phyloP scores from a whole-genome alignment of 2,888 invertebrate species.

The Pterostichus niger region DNA sequence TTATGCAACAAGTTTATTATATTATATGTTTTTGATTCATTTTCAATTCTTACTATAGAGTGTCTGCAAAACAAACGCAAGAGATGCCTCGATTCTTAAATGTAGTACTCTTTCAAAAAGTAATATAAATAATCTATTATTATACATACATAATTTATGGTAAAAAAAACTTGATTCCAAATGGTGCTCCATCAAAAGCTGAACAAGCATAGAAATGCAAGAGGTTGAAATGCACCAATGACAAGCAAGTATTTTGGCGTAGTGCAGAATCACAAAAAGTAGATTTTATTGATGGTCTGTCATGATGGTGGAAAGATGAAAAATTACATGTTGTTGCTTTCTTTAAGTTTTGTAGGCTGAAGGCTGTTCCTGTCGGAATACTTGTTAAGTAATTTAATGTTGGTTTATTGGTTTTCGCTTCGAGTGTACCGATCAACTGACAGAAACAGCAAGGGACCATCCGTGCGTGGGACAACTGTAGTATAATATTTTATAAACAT shows the following conservation, averaged over 20 bases:
- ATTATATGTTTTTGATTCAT: too few species aligned
- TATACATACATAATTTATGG: too few species aligned
- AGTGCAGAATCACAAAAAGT: slow-evolving; percentile 38
- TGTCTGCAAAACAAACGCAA: too few species aligned
- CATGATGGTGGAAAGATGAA: slow-evolving; percentile 33
- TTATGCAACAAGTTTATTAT: not conserved
- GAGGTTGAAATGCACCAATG: slow-evolving; percentile 29
- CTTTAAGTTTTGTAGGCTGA: slow-evolving; percentile 32
- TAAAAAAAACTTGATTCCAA: too few species aligned
- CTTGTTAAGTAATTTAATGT: slow-evolving; percentile 20
- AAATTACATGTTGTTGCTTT: slow-evolving; percentile 38
- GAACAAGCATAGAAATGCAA: slow-evolving; percentile 5
- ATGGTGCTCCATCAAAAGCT: too few species aligned
- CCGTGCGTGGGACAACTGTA: too few species aligned
- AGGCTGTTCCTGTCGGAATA: slow-evolving; percentile 19
- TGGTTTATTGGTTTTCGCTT: not conserved
- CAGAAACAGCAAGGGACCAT: slow-evolving; percentile 6
- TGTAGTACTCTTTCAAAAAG: too few species aligned
- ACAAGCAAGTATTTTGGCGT: slow-evolving; percentile 33
- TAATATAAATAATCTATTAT: not conserved
- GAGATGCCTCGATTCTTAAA: too few species aligned
- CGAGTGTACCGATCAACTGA: slow-evolving; percentile 1
- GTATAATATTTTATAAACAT: too few species aligned
- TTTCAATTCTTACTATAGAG: too few species aligned
- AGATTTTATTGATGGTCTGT: slow-evolving; percentile 44